Base-by-base conservation (phyloP, 2,888 invertebrate species). In the Amaurobius ferox region DNA sequence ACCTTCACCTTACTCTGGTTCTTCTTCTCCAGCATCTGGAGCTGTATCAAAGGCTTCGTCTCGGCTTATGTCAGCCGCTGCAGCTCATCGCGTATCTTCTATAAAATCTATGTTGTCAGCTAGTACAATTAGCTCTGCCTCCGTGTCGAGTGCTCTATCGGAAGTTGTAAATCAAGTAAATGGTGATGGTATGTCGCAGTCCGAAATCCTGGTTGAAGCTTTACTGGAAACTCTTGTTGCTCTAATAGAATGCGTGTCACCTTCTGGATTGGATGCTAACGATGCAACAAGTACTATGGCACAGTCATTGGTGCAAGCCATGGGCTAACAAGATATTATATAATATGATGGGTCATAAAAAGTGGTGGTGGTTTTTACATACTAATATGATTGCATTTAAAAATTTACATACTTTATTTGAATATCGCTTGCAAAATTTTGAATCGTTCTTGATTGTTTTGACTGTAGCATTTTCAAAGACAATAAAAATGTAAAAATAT, bases 141-240 rank as follows among this genome's bases (percentile, higher is more conserved):
- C 70, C 11, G 9, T 83, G 5, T 83, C 81, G 0, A 76, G 35
- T 16, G 62, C 76, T 0, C 23, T 83, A 11, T 29, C 81, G 0
- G 48, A 29, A n/a, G 76, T 44, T 9, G 64, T 64, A 0, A 76
- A 64, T 66, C 64, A 70, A 1, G 70, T 83, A 5, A 40, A 48
- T 29, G 35, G 35, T 35, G 64, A 16, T 81, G 74, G 0, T n/a
- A 29, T 83, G n/a, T 76, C 76, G 0, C 40, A 70, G 28, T 32
- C 64, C 0, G 81, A 83, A 71, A 32, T 76, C 9, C 26, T 83
- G 6, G 64, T 76, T 0, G 81, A 76, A 39, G 64, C 55, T 29
- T 26, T 83, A n/a, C 13, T 77, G 26, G 76, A 83, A 71, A 76
- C 76, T 1, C n/a, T 83, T n/a, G 61, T 62, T 6, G 81, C 81